Evolutionary conservation across 2,113 vertebrate species (phyloP).

Genomic region (Ailuropoda melanoleuca): DNA sequence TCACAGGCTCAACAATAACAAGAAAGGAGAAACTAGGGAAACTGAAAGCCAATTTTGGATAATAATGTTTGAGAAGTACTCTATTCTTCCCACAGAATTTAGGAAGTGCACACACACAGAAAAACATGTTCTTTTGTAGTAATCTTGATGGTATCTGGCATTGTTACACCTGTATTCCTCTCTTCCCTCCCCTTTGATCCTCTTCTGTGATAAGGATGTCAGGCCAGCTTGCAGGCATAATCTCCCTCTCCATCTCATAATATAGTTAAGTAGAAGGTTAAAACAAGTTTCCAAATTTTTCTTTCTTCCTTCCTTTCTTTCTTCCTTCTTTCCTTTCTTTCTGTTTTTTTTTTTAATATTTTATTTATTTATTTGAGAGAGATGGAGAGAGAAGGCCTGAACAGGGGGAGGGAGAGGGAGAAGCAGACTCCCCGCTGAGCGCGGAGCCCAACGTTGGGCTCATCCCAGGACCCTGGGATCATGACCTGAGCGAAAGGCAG

Average conservation of each 20-base stretch:
- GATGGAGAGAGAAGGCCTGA: no score
- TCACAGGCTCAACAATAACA: not conserved
- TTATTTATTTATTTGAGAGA: no score
- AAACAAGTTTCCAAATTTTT: not conserved
- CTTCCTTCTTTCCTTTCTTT: no score
- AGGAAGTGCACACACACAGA: not conserved
- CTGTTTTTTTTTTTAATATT: no score
- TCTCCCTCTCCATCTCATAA: constrained; percentile 12
- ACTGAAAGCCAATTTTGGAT: not conserved
- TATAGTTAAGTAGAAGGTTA: not conserved
- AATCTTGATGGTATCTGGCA: not conserved
- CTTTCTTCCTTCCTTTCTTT: no score
- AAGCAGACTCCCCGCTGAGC: no score
- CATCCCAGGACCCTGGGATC: no score
- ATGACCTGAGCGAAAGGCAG: no score
- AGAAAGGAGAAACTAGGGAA: constrained; percentile 10
- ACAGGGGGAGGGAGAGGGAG: no score
- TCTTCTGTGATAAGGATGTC: not conserved
- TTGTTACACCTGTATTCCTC: not conserved
- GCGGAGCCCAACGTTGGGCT: no score
- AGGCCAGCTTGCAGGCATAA: not conserved
- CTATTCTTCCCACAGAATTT: not conserved
- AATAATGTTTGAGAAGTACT: constrained; percentile 14
- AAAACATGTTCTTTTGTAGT: not conserved
- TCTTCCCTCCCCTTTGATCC: not conserved